Evolutionary conservation across 2,113 vertebrate species (phyloP).

Genomic region (Antennarius striatus): DNA sequence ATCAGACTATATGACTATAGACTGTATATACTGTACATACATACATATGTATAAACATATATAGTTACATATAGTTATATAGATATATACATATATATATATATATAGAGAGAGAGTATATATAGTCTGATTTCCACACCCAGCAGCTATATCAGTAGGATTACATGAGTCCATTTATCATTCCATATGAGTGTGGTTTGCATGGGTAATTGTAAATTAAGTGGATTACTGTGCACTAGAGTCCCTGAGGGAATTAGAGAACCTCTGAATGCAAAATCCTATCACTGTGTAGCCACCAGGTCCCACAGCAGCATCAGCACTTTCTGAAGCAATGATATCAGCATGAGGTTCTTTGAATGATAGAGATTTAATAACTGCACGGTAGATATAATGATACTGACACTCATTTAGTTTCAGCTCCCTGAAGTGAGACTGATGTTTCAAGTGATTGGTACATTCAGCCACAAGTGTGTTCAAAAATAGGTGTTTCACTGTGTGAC

Average conservation of each 20-base stretch:
- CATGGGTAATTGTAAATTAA: constrained; percentile 78
- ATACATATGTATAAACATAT: no score
- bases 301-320: constrained; percentile 67
- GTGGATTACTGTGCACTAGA: constrained; percentile 73
- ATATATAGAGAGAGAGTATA: no score
- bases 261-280: constrained; percentile 68
- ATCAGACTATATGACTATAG: background rate
- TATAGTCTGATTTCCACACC: constrained; percentile 25
- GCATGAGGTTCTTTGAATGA: constrained; percentile 50
- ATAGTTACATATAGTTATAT: no score
- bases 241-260: constrained; percentile 63
- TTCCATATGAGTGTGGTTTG: constrained; percentile 66
- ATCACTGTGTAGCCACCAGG: constrained; percentile 43
- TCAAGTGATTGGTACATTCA: constrained; percentile 59
- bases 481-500: constrained; percentile 21
- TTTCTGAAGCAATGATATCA: constrained; percentile 61
- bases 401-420: constrained; percentile 58
- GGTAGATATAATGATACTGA: constrained; percentile 66
- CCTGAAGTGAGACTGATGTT: constrained; percentile 41
- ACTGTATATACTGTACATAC: no score
- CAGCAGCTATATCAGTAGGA: constrained; percentile 48
- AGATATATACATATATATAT: background rate
- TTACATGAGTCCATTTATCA: constrained; percentile 65
- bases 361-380: constrained; percentile 61
- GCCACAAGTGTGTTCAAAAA: constrained; percentile 33